Evolutionary conservation across 2,113 vertebrate genomes (phyloP), one percentile per base, ranked within the genome.

Genomic region (Neotragus moschatus): DNA sequence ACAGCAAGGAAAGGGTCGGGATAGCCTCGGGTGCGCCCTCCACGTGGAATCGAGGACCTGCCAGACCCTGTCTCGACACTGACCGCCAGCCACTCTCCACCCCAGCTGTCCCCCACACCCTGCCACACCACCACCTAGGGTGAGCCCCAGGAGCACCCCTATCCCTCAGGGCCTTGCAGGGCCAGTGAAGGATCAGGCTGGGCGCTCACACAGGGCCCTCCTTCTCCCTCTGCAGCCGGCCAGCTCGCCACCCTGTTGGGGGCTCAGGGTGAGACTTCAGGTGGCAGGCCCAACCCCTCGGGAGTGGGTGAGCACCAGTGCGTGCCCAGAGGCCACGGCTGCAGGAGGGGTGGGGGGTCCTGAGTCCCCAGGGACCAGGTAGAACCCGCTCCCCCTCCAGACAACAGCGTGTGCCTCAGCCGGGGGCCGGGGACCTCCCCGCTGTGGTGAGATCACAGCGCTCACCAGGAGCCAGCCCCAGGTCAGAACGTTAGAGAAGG

Each of bases 381-480:
- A 26, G 3, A 33, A 45, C 11, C 8, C 33, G 28, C 61, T 7
- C 19, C 30, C 63, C 9, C 1, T 17, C 1, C n/a, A 0, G 8
- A 43, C 43, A 39, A 47, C 4, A 26, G 25, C 16, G 0, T 0
- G 7, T 15, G 45, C 16, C 39, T 56, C 11, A 14, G 11, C 39
- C 0, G 0, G 23, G 12, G 33, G 39, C 36, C 0, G 3, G 87
- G 55, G 26, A 4, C 55, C 45, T 47, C 43, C 3, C 21, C 21
- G 5, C 66, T 33, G 7, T 0, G 2, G 6, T 0, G 3, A 3
- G 79, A 49, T 56, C 30, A 0, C 2, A 0, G 17, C 0, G 33
- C 14, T 33, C 30, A 4, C 1, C 0, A 6, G 53, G 91, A 77
- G 7, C 49, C 2, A 16, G 26, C 87, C 16, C 16, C 23, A 3